Percentiles rank a stretch among this genome's conserved stretches.
Evolutionary conservation across 2,888 invertebrate species (phyloP).

Genomic region (Drosophila prolongata): DNA sequence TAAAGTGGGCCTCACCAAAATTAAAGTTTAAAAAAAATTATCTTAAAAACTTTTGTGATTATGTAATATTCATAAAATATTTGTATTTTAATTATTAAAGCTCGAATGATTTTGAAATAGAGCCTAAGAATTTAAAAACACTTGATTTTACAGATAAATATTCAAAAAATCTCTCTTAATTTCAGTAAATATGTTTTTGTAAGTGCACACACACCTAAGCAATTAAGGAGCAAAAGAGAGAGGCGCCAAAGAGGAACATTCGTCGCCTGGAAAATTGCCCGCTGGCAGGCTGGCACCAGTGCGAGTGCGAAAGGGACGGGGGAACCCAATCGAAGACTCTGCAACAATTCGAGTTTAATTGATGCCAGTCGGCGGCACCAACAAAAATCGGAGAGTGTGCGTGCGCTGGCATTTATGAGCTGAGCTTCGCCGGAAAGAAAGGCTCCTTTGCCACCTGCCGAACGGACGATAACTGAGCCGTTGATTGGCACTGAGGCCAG

Average conservation of each 20-base stretch:
- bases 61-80: too few species aligned
- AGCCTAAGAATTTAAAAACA: too few species aligned
- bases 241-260: constrained; percentile 10
- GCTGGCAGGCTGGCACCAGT: constrained; percentile 1
- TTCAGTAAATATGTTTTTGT: background rate
- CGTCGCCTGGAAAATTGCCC: constrained; percentile 32
- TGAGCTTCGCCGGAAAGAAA: constrained; percentile 28
- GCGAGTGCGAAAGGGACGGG: constrained; percentile 3
- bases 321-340: constrained; percentile 63
- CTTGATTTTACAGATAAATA: too few species aligned
- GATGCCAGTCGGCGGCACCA: constrained; percentile 60
- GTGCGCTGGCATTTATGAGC: constrained; percentile 50
- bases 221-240: constrained; percentile 50
- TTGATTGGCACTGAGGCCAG: constrained; percentile 65
- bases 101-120: too few species aligned
- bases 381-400: constrained; percentile 35
- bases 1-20: too few species aligned
- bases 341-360: constrained; percentile 74
- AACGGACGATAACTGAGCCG: constrained; percentile 69
- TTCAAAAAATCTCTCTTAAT: too few species aligned
- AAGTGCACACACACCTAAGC: constrained; percentile 50
- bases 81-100: too few species aligned
- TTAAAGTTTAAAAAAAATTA: too few species aligned
- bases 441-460: constrained; percentile 58
- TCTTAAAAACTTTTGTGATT: too few species aligned